A percentile compares a stretch with the other conserved stretches of the same genome.
Conservation (phyloP, 1,140 invertebrate species). For the Stegodyphus mimosarum region DNA sequence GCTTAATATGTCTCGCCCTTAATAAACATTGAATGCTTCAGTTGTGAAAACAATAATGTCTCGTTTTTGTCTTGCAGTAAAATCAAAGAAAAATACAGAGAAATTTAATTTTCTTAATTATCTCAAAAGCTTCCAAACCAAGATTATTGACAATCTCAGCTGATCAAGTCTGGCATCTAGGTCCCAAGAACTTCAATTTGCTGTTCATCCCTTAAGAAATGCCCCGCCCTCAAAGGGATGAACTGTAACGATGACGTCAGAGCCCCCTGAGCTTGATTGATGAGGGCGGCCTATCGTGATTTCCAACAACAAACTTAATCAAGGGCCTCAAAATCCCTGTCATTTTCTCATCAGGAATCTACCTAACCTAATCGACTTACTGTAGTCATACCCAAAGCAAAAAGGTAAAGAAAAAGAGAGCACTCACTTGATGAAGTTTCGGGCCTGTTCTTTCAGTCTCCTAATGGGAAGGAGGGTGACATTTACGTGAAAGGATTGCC, state of each 20-base stretch:
- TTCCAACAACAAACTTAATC: conserved; percentile 32
- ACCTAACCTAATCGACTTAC: conserved; percentile 29
- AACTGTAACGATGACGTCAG: conserved; percentile 20
- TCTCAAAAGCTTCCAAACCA: too few relatives aligned
- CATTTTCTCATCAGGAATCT: conserved; percentile 34
- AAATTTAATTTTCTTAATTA: too few relatives aligned
- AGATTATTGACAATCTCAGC: too few relatives aligned
- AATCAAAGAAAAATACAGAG: too few relatives aligned
- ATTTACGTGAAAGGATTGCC: too few relatives aligned
- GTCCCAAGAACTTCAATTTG: neutral
- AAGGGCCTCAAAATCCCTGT: conserved; percentile 32
- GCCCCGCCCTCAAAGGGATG: conserved; percentile 17
- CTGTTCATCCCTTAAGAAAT: neutral
- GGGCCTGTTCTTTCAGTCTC: neutral
- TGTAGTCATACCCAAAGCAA: neutral
- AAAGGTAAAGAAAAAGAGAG: conserved; percentile 1
- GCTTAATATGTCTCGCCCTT: too few relatives aligned
- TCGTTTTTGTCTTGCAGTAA: too few relatives aligned
- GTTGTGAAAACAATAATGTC: too few relatives aligned
- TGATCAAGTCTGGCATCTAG: too few relatives aligned
- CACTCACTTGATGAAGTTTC: conserved; percentile 20
- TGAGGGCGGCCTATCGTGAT: conserved; percentile 28
- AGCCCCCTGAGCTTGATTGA: conserved; percentile 18
- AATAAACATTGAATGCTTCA: too few relatives aligned
- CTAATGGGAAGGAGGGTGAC: neutral